These are phyloP conservation scores for Labia minor DNA, from an alignment of 2,888 invertebrate genomes.

Conservation along the genomic window DNA sequence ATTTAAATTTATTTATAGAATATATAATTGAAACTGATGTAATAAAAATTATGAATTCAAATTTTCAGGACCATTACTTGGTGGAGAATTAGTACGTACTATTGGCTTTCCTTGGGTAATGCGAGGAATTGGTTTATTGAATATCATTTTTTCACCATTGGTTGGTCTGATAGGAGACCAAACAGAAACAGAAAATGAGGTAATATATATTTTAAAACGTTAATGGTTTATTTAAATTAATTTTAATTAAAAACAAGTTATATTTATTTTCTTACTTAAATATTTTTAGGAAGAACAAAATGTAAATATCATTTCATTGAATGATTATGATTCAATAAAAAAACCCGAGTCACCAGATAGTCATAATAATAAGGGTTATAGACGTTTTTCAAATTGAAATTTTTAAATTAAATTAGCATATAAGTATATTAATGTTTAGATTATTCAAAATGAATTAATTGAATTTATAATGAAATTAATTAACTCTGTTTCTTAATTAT, in stretches of 20 bases:
- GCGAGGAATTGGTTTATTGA: slow-evolving; percentile 56
- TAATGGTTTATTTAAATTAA: too few species aligned
- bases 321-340: not conserved
- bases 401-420: too few species aligned
- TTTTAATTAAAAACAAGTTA: not conserved
- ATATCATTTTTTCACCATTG: slow-evolving; percentile 57
- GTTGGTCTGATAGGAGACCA: slow-evolving; percentile 36
- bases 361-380: not conserved
- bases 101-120: slow-evolving; percentile 67
- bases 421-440: too few species aligned
- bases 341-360: not conserved
- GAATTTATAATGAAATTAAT: too few species aligned
- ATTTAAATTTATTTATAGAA: too few species aligned
- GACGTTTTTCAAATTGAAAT: not conserved
- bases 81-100: slow-evolving; percentile 56
- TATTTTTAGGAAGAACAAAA: not conserved
- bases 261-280: not conserved
- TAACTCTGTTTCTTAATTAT: too few species aligned
- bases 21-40: too few species aligned
- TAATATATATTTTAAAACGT: not conserved
- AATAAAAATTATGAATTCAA: too few species aligned
- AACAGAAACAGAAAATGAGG: not conserved
- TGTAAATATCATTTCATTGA: not conserved
- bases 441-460: too few species aligned
- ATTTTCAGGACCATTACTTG: slow-evolving; percentile 56